phyloP scores from a whole-genome alignment of 2,113 vertebrate species.

The Peromyscus polionotus region DNA sequence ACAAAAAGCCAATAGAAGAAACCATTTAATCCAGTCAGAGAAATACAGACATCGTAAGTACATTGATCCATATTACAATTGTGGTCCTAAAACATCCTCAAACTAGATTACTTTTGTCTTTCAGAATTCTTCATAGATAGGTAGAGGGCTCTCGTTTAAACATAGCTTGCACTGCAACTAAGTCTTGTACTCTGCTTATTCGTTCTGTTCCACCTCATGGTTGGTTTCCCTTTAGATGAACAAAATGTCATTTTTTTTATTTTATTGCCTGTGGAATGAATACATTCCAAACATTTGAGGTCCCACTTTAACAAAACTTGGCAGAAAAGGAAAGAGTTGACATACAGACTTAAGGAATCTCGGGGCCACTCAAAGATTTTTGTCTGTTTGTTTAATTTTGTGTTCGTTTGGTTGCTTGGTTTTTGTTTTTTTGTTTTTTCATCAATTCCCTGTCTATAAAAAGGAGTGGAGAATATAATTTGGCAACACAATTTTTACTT shows the following conservation, averaged over 20 bases:
- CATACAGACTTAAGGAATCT: background rate
- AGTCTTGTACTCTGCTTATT: background rate
- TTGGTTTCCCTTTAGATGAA: conserved; percentile 54
- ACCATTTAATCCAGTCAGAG: conserved; percentile 26
- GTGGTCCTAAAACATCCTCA: background rate
- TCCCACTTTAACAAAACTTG: background rate
- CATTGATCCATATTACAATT: conserved; percentile 26
- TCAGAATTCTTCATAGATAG: conserved; percentile 36
- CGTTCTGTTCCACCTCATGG: background rate
- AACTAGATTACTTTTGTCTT: conserved; percentile 43
- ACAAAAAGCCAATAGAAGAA: conserved; percentile 51
- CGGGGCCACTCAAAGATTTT: background rate
- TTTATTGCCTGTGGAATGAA: conserved; percentile 25
- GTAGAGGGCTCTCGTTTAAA: conserved; percentile 6
- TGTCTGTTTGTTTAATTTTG: background rate
- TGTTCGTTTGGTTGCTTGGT: background rate
- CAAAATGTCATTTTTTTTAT: conserved; percentile 7
- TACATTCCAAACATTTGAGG: background rate
- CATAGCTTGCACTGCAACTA: background rate
- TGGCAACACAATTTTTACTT: conserved; percentile 31
- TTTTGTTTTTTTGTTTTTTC: background rate
- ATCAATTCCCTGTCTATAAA: conserved; percentile 10
- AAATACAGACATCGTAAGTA: conserved; percentile 14
- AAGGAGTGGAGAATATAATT: conserved; percentile 37
- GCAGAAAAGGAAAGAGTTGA: conserved; percentile 21